Percentiles rank a stretch among this genome's conserved stretches.
Conservation (phyloP, 37 sponge, comb jelly and placozoan genomes). For the Cladorhizidae sp. region DNA sequence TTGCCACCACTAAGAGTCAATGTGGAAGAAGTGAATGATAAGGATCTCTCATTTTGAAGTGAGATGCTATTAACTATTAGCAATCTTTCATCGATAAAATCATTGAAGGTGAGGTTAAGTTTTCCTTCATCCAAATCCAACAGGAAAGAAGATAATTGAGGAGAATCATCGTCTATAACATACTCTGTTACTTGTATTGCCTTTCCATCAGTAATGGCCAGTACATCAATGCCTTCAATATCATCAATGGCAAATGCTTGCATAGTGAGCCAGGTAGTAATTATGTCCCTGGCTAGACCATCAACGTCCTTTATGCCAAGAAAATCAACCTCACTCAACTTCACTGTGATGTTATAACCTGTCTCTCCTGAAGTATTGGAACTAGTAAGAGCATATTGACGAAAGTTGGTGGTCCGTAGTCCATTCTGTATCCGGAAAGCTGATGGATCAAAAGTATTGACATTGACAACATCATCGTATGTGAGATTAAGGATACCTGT, state of each 20-base stretch:
- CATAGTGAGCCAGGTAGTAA: slow-evolving; percentile 80
- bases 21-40: background rate
- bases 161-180: slow-evolving; percentile 48
- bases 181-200: slow-evolving; percentile 45
- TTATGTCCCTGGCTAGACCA: slow-evolving; percentile 52
- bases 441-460: slow-evolving; percentile 62
- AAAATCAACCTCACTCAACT: slow-evolving; percentile 78
- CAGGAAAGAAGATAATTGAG: slow-evolving; percentile 50
- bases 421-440: slow-evolving; percentile 80
- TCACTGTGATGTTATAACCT: slow-evolving; percentile 60
- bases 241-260: slow-evolving; percentile 95
- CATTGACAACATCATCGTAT: slow-evolving; percentile 84
- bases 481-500: slow-evolving; percentile 75
- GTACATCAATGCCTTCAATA: slow-evolving; percentile 76
- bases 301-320: slow-evolving; percentile 68
- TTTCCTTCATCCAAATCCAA: slow-evolving; percentile 59
- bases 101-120: slow-evolving; percentile 74
- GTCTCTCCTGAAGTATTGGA: slow-evolving; percentile 40
- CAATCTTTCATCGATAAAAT: slow-evolving; percentile 57
- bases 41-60: slow-evolving; percentile 50
- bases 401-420: slow-evolving; percentile 7
- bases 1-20: slow-evolving; percentile 44
- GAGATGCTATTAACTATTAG: slow-evolving; percentile 28
- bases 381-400: slow-evolving; percentile 59
- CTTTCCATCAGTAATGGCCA: slow-evolving; percentile 88